phyloP scores from a whole-genome alignment of 1,140 invertebrate genomes.

The Venustaconcha ellipsiformis region DNA sequence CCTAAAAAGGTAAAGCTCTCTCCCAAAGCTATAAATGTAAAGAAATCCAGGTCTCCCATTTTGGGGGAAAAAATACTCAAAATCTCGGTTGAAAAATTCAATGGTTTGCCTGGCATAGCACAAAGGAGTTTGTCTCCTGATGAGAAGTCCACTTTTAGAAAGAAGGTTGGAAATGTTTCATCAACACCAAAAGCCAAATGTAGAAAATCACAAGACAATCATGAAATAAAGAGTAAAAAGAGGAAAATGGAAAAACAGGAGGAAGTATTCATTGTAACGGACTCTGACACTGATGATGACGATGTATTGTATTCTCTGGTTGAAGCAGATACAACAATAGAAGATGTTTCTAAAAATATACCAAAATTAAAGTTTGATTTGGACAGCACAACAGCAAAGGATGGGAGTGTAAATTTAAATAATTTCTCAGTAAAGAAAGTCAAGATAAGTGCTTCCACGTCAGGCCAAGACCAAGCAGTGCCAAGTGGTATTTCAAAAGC shows the following conservation, averaged over 20 bases:
- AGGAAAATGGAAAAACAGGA: slow-evolving; percentile 7
- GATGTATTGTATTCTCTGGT: slow-evolving; percentile 40
- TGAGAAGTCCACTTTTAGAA: not conserved
- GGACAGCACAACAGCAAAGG: no score
- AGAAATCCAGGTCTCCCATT: no score
- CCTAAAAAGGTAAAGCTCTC: not conserved
- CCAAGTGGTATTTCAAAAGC: not conserved
- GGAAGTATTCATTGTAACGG: not conserved
- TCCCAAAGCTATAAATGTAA: not conserved
- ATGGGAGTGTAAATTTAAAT: no score
- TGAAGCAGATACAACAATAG: slow-evolving; percentile 9
- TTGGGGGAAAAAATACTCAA: no score
- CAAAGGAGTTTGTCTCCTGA: not conserved
- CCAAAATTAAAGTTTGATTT: slow-evolving; percentile 7
- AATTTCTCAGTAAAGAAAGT: no score
- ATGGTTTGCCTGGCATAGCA: not conserved
- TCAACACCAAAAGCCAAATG: no score
- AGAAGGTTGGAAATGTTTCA: not conserved
- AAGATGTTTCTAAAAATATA: not conserved
- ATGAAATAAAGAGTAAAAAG: not conserved
- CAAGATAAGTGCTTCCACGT: no score
- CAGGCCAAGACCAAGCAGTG: no score
- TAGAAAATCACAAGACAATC: no score
- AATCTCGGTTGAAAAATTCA: no score
- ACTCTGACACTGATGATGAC: slow-evolving; percentile 37